Percentiles rank a stretch among this genome's conserved stretches.
phyloP scores from a whole-genome alignment of 1,140 invertebrate genomes.

The Trachelipus rathkii region DNA sequence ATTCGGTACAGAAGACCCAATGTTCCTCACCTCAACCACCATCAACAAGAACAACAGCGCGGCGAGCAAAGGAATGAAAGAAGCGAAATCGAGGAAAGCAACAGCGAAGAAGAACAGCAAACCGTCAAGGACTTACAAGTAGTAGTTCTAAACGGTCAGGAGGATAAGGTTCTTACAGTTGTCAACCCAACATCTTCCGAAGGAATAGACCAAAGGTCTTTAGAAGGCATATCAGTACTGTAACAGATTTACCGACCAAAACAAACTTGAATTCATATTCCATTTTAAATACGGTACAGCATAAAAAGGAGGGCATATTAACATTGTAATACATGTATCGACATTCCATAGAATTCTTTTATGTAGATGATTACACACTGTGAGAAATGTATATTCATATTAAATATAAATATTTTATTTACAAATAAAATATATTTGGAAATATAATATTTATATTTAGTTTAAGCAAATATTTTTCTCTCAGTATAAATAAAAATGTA shows the following conservation, averaged over 20 bases:
- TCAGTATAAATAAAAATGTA: too few species aligned
- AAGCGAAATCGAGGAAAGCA: not conserved
- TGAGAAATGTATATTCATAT: too few species aligned
- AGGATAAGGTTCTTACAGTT: not conserved
- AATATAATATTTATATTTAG: too few species aligned
- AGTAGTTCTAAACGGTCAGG: not conserved
- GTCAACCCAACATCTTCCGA: not conserved
- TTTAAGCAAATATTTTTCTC: too few species aligned
- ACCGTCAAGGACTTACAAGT: not conserved
- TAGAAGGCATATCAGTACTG: not conserved
- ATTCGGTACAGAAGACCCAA: not conserved
- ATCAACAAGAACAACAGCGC: not conserved
- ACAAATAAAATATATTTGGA: too few species aligned
- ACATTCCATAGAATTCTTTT: too few species aligned
- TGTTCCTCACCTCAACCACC: not conserved
- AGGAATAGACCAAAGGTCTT: not conserved
- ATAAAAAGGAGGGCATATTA: too few species aligned
- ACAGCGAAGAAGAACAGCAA: not conserved
- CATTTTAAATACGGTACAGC: too few species aligned
- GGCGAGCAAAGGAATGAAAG: not conserved
- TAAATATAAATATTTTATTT: too few species aligned
- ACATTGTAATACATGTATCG: too few species aligned
- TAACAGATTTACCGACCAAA: not conserved
- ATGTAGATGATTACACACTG: too few species aligned
- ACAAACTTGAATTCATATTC: too few species aligned